Evolutionary conservation across 2,888 invertebrate species (phyloP).

Genomic region (Zygaena filipendulae): DNA sequence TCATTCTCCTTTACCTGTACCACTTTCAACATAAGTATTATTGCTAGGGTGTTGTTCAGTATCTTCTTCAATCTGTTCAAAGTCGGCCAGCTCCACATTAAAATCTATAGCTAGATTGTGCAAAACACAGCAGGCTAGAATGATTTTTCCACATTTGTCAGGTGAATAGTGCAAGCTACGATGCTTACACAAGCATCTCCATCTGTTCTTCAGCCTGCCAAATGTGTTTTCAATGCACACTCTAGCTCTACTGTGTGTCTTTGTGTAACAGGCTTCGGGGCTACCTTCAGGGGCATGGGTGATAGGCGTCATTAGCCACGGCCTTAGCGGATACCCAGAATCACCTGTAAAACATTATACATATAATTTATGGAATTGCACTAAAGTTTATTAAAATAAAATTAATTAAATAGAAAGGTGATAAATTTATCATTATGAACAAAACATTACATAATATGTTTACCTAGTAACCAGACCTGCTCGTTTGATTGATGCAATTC

Average conservation of each 20-base stretch:
- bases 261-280: constrained; percentile 15
- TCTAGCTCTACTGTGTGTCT: constrained; percentile 13
- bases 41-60: no score
- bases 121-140: constrained; percentile 21
- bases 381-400: no score
- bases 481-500: constrained; percentile 12
- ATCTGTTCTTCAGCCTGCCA: constrained; percentile 19
- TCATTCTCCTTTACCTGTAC: no score
- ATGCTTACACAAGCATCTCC: constrained; percentile 20
- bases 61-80: no score
- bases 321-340: constrained; percentile 20
- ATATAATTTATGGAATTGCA: no score
- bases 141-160: constrained; percentile 19
- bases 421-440: no score
- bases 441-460: no score
- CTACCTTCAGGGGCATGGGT: constrained; percentile 12
- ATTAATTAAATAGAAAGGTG: no score
- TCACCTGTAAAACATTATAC: constrained; percentile 18
- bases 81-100: constrained; percentile 3
- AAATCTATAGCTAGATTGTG: constrained; percentile 18
- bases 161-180: constrained; percentile 19
- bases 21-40: no score
- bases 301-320: constrained; percentile 22
- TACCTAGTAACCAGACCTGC: constrained; percentile 18
- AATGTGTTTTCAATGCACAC: constrained; percentile 18